Evolutionary conservation across 2,797 vertebrate genomes (phyloP).

Genomic region (Glossophaga mutica): DNA sequence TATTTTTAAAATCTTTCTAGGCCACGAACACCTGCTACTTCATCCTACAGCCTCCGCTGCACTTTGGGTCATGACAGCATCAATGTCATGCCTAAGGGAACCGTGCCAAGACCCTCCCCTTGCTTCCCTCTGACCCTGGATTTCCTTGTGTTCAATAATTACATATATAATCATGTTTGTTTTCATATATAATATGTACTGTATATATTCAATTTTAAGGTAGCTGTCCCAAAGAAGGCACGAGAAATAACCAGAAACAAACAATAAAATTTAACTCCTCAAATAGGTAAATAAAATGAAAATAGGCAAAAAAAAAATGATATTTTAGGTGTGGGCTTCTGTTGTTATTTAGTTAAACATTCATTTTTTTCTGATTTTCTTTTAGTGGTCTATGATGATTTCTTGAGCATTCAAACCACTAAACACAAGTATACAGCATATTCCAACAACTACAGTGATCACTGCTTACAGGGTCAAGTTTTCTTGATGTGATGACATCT

Average conservation of each 20-base stretch:
- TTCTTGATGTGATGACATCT: neutral
- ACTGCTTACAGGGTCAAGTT: neutral
- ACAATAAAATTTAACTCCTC: neutral
- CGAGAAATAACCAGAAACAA: neutral
- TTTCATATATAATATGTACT: neutral
- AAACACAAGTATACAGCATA: neutral
- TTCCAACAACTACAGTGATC: neutral
- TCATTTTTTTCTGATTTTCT: neutral
- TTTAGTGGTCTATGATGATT: neutral
- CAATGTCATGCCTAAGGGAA: neutral
- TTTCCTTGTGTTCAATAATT: neutral
- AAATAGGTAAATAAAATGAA: neutral
- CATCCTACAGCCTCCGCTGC: neutral
- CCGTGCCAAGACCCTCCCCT: neutral
- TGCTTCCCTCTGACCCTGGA: neutral
- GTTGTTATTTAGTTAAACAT: neutral
- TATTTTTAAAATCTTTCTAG: neutral
- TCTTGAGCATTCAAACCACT: neutral
- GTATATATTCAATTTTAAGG: neutral
- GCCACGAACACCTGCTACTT: neutral
- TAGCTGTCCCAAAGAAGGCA: neutral
- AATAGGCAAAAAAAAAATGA: neutral
- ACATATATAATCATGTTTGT: neutral
- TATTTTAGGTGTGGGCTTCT: neutral
- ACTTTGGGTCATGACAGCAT: neutral